A percentile compares a stretch with the other conserved stretches of the same genome.
Evolutionary conservation across 35 echinoderm and acorn worm species (phyloP).

Genomic region (Heliocidaris tuberculata): DNA sequence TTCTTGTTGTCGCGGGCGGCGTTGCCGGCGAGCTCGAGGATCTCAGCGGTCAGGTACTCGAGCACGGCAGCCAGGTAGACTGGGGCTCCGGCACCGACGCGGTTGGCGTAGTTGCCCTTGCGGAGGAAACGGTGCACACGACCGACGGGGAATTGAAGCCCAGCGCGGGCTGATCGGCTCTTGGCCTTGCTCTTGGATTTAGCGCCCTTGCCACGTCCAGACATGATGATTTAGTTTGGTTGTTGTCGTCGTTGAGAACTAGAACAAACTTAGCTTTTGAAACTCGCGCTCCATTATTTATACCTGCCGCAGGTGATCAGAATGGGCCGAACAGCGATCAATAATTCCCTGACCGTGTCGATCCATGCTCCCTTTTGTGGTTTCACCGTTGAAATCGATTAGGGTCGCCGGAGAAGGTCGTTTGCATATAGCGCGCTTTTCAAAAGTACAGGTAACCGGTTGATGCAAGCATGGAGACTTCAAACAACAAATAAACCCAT

Average conservation of each 20-base stretch:
- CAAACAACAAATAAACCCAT: neutral
- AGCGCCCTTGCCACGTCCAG: conserved; percentile 77
- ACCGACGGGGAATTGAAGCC: conserved; percentile 81
- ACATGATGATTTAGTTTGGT: conserved; percentile 55
- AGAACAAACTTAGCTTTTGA: conserved; percentile 20
- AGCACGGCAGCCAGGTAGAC: conserved; percentile 83
- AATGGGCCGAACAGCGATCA: neutral
- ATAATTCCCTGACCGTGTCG: neutral
- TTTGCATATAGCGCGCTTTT: neutral
- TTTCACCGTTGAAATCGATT: neutral
- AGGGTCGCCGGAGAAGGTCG: neutral
- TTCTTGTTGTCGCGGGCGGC: conserved; percentile 92
- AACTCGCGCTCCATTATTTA: neutral
- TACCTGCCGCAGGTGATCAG: neutral
- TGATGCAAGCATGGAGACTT: neutral
- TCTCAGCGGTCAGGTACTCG: conserved; percentile 83
- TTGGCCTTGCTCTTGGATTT: conserved; percentile 53
- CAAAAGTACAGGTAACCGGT: neutral
- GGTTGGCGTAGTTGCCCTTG: conserved; percentile 74
- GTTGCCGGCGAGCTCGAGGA: conserved; percentile 84
- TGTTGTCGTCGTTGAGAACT: conserved; percentile 39
- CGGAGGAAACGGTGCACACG: conserved; percentile 76
- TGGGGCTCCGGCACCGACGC: conserved; percentile 73
- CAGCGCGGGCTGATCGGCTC: conserved; percentile 71
- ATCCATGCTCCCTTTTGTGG: neutral